Evolutionary conservation across 2,113 vertebrate genomes (phyloP).

Genomic region (Burhinus bistriatus): DNA sequence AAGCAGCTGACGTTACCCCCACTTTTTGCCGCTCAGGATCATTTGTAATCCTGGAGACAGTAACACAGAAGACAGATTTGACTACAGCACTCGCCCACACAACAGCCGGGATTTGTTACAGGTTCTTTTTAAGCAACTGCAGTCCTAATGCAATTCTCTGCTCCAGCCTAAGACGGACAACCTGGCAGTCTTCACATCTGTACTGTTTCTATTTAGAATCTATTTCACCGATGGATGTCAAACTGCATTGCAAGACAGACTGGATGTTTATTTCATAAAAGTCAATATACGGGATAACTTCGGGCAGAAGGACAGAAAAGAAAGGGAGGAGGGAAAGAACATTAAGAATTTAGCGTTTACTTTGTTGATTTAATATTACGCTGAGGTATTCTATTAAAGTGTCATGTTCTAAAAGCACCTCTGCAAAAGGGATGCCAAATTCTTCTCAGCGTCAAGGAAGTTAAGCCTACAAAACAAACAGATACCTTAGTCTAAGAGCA

Average conservation of each 20-base stretch:
- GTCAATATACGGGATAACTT: constrained; percentile 37
- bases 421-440: constrained; percentile 66
- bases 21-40: neutral
- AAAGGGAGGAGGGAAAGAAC: constrained; percentile 37
- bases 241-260: neutral
- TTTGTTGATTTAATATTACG: constrained; percentile 75
- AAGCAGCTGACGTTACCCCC: neutral
- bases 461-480: constrained; percentile 70
- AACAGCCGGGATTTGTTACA: constrained; percentile 1
- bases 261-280: constrained; percentile 54
- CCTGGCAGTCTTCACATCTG: neutral
- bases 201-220: neutral
- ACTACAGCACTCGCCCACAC: neutral
- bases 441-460: constrained; percentile 69
- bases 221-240: neutral
- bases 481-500: constrained; percentile 46
- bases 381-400: constrained; percentile 74
- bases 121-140: neutral
- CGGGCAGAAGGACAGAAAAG: constrained; percentile 23
- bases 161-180: neutral
- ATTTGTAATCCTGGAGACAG: neutral
- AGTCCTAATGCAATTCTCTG: neutral
- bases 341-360: constrained; percentile 60
- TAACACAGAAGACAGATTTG: neutral
- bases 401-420: constrained; percentile 66